Evolutionary conservation across 2,888 invertebrate genomes (phyloP), one percentile per base, ranked within the genome.

Genomic region (Cryptosula pallasiana): DNA sequence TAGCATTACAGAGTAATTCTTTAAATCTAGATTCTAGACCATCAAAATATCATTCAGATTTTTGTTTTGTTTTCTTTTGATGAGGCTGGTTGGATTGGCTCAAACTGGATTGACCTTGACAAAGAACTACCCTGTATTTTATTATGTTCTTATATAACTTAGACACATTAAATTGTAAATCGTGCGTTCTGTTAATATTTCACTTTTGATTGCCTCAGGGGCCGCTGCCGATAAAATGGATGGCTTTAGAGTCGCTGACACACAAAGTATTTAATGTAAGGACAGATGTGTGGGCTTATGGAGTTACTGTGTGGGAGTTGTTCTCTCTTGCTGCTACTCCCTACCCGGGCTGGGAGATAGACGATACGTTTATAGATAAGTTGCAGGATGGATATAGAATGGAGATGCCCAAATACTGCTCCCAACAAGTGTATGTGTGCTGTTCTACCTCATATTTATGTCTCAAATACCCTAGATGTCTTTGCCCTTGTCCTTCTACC

Each of bases 191-290:
- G n/a, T n/a, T n/a, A n/a, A n/a, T n/a, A n/a, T n/a, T n/a, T 9
- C 20, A 45, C 20, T 9, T 45, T 45, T 45, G 20, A 45, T 20
- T 45, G 45, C 75, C 72, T 1, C 76, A 83, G 83, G 81, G 81
- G 34, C 82, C 82, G 23, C 86, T 96, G 9, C 96, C 96, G 27
- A 90, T 96, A n/a, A 97, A 95, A 84, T 97, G 96, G 97, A 89
- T 97, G 88, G 94, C 96, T 0, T 88, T 96, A 73, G 96, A 97
- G 85, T 94, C 95, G 0, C 91, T 97, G 77, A 89, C 91, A 72
- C 95, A 95, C 86, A 88, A 92, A 72, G 89, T 94, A 54, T 97
- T 95, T 83, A 95, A 95, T 0, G 94, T 93, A 0, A 94, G 95
- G 80, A 95, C 95, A 0, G 96, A 97, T 82, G 91, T 95, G 74